phyloP scores from a whole-genome alignment of 2,113 vertebrate species.

The Heterochromis multidens region DNA sequence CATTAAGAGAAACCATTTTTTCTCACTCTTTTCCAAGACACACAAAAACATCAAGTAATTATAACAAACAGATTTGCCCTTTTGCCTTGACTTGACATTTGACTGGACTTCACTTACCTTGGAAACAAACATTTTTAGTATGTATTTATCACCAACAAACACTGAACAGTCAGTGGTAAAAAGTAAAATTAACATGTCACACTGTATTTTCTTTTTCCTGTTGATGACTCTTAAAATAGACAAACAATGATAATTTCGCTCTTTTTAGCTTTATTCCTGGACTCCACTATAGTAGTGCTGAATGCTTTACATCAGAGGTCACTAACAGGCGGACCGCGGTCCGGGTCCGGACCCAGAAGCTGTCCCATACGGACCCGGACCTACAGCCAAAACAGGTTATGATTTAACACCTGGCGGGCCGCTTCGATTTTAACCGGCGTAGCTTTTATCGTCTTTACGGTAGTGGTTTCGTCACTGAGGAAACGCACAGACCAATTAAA shows the following conservation, averaged over 20 bases:
- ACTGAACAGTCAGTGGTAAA: background rate
- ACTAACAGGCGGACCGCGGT: too few species aligned
- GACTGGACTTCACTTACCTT: background rate
- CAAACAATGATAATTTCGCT: background rate
- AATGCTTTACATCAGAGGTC: background rate
- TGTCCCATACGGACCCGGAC: too few species aligned
- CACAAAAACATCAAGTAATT: background rate
- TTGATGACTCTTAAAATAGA: background rate
- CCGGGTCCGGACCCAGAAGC: too few species aligned
- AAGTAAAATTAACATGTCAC: background rate
- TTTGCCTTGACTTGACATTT: background rate
- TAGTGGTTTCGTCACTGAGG: too few species aligned
- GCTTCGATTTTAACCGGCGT: too few species aligned
- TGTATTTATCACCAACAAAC: background rate
- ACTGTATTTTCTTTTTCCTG: fast-evolving
- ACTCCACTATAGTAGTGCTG: background rate
- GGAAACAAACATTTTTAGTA: background rate
- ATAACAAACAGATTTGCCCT: background rate
- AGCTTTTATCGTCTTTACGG: too few species aligned
- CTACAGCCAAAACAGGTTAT: too few species aligned
- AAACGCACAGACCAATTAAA: too few species aligned
- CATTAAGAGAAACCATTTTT: background rate
- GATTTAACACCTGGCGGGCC: too few species aligned
- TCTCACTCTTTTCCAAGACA: background rate
- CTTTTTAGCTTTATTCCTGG: background rate